A percentile compares a stretch with the other conserved stretches of the same genome.
Conservation (phyloP, 2,113 vertebrate species). For the Hippoglossus stenolepis region DNA sequence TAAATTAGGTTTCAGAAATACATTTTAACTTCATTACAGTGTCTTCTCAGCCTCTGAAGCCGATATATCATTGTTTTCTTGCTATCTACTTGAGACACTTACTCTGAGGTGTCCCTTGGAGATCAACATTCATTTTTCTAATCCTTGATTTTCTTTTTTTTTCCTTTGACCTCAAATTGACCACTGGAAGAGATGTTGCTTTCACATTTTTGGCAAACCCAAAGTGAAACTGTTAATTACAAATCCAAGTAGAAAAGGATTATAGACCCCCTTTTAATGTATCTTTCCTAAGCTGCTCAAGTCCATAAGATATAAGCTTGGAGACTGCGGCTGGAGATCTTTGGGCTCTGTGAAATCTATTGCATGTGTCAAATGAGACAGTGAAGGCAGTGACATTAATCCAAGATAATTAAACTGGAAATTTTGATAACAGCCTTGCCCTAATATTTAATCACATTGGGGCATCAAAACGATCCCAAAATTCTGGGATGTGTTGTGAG, state of each 20-base stretch:
- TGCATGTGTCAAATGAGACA: slow-evolving; percentile 56
- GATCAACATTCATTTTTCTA: slow-evolving; percentile 39
- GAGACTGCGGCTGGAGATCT: slow-evolving; percentile 50
- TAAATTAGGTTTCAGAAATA: not conserved
- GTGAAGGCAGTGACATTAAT: slow-evolving; percentile 35
- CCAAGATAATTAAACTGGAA: slow-evolving; percentile 48
- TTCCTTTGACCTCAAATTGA: slow-evolving; percentile 10
- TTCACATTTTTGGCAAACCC: slow-evolving; percentile 32
- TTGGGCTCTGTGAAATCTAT: slow-evolving; percentile 64
- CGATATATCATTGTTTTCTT: slow-evolving; percentile 36
- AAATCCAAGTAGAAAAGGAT: slow-evolving; percentile 66
- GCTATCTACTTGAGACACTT: slow-evolving; percentile 14
- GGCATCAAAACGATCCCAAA: not conserved
- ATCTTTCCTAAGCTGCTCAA: slow-evolving; percentile 61
- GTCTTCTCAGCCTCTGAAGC: not conserved
- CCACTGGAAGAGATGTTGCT: slow-evolving; percentile 6
- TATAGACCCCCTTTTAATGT: slow-evolving; percentile 58
- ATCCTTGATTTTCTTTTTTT: slow-evolving; percentile 20
- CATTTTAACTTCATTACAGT: slow-evolving; percentile 20
- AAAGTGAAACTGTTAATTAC: slow-evolving; percentile 70
- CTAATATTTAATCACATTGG: slow-evolving; percentile 28
- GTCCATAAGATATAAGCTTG: slow-evolving; percentile 45
- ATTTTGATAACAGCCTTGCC: slow-evolving; percentile 12
- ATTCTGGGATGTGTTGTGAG: not conserved
- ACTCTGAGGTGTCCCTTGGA: slow-evolving; percentile 24